Conservation (phyloP, 1,140 invertebrate species). For the Elysia chlorotica region DNA sequence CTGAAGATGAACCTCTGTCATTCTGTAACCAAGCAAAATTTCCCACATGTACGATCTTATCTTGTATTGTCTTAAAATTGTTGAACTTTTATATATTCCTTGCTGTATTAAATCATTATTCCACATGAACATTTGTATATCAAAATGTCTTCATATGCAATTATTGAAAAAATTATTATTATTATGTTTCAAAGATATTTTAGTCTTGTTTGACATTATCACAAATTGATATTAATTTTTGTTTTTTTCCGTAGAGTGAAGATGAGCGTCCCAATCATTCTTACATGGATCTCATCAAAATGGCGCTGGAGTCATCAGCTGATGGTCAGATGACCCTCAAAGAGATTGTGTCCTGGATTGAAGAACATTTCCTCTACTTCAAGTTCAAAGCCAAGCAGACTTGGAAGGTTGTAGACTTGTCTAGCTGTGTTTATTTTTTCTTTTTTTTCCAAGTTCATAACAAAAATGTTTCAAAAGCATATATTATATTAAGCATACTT, state of each 20-base stretch:
- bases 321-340: conserved; percentile 11
- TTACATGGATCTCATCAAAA: conserved; percentile 21
- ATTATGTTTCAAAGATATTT: not conserved
- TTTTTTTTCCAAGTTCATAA: no score
- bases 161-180: not conserved
- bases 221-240: not conserved
- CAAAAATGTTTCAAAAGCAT: no score
- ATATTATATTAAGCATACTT: no score
- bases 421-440: no score
- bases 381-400: conserved; percentile 15
- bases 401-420: no score
- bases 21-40: no score
- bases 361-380: conserved; percentile 14
- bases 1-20: no score
- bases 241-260: not conserved
- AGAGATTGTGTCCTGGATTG: conserved; percentile 15
- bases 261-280: conserved; percentile 4
- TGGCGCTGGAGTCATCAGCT: conserved; percentile 2
- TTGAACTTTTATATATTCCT: not conserved
- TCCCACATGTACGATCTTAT: no score
- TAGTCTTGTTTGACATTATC: not conserved
- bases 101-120: not conserved
- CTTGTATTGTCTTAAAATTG: no score
- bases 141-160: no score
- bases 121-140: no score